These are phyloP conservation scores for Lydus trimaculatus DNA, from an alignment of 2,888 invertebrate species.

Conservation along the genomic window DNA sequence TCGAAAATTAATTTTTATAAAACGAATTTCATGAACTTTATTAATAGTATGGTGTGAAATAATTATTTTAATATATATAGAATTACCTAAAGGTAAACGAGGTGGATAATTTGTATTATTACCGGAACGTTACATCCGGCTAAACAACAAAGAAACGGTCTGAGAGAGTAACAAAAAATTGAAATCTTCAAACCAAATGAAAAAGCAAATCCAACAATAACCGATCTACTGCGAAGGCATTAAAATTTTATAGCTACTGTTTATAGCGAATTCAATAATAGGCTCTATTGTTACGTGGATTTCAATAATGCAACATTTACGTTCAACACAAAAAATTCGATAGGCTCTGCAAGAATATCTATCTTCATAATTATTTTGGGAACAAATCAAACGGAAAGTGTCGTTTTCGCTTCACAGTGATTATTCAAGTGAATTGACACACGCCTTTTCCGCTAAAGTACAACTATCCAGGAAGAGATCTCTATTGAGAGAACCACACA, in stretches of 20 bases:
- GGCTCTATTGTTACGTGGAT: slow-evolving; percentile 18
- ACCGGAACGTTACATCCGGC: neutral
- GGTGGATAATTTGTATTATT: neutral
- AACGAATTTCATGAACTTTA: neutral
- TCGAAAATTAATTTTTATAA: neutral
- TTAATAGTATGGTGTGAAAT: neutral
- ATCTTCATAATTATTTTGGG: too few species aligned
- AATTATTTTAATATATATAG: neutral
- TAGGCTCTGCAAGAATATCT: too few species aligned
- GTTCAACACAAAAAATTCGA: neutral
- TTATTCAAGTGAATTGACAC: too few species aligned
- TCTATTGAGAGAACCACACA: too few species aligned
- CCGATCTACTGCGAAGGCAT: too few species aligned
- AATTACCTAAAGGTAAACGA: neutral
- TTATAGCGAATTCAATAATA: slow-evolving; percentile 10
- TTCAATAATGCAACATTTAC: neutral
- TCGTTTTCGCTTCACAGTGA: too few species aligned
- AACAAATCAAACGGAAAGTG: too few species aligned
- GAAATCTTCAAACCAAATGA: neutral
- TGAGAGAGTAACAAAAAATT: neutral
- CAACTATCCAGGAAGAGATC: too few species aligned
- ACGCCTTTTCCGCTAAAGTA: too few species aligned
- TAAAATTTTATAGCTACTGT: too few species aligned
- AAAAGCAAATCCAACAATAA: neutral
- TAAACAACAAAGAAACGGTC: neutral